These are phyloP conservation scores for Narcine bancroftii DNA, from an alignment of 2,113 vertebrate species.

Conservation along the genomic window DNA sequence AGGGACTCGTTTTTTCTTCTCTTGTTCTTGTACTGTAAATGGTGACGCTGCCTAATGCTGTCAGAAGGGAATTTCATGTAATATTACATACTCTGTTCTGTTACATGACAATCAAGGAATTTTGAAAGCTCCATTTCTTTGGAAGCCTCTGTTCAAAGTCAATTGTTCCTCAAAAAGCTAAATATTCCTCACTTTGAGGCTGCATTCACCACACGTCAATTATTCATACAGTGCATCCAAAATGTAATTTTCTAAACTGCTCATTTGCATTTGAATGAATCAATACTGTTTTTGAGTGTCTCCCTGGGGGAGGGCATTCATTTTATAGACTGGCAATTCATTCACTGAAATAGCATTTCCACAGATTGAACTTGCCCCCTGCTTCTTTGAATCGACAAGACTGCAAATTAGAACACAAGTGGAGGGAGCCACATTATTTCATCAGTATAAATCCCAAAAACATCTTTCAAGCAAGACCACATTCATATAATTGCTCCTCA, in stretches of 20 bases:
- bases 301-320: background rate
- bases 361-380: background rate
- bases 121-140: background rate
- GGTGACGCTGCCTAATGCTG: too few relatives aligned
- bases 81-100: too few relatives aligned
- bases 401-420: background rate
- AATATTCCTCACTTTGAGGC: too few relatives aligned
- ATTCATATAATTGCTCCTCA: background rate
- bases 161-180: background rate
- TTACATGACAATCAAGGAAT: too few relatives aligned
- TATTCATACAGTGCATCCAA: background rate
- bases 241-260: background rate
- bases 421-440: too few relatives aligned
- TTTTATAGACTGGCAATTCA: background rate
- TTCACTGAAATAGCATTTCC: background rate
- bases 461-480: background rate
- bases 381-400: background rate
- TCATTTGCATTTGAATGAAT: constrained; percentile 12
- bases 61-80: too few relatives aligned
- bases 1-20: too few relatives aligned
- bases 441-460: background rate
- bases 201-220: background rate
- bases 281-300: background rate
- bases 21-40: too few relatives aligned
- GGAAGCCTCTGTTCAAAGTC: background rate